Percentiles rank a stretch among this genome's conserved stretches.
Evolutionary conservation across 2,797 vertebrate genomes (phyloP).

Genomic region (Micromesistius poutassou): DNA sequence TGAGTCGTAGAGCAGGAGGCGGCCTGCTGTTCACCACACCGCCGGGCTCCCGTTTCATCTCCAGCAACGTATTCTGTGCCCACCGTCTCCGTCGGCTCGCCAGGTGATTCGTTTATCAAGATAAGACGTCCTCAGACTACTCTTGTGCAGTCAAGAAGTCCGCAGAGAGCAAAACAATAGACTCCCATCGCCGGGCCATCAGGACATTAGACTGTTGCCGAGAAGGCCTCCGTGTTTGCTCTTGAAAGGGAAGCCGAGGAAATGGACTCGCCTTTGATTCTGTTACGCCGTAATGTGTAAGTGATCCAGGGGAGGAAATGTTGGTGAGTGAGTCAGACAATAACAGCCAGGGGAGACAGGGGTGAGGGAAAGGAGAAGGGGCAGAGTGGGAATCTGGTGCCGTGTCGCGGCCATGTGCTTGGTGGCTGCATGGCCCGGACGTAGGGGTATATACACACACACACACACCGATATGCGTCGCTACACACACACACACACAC

Average conservation of each 20-base stretch:
- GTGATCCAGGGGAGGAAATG: background rate
- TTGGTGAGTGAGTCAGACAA: background rate
- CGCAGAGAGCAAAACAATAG: background rate
- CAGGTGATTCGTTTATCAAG: background rate
- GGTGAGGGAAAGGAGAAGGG: background rate
- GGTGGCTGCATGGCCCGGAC: background rate
- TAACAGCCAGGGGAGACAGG: background rate
- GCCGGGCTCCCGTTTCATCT: background rate
- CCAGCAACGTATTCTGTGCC: too few species aligned
- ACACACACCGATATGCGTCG: background rate
- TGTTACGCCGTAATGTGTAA: background rate
- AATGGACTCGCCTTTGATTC: background rate
- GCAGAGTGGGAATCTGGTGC: background rate
- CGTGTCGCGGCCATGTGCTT: background rate
- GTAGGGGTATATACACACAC: background rate
- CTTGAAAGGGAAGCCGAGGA: background rate
- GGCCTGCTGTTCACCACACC: constrained; percentile 36
- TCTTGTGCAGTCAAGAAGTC: background rate
- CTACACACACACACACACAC: background rate
- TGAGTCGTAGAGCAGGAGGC: constrained; percentile 33
- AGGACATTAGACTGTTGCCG: background rate
- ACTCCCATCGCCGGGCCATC: background rate
- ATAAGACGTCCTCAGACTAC: background rate
- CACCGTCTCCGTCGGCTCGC: background rate
- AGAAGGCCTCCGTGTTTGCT: background rate